Evolutionary conservation across 2,797 vertebrate genomes (phyloP).

Genomic region (Chaunax sp.): DNA sequence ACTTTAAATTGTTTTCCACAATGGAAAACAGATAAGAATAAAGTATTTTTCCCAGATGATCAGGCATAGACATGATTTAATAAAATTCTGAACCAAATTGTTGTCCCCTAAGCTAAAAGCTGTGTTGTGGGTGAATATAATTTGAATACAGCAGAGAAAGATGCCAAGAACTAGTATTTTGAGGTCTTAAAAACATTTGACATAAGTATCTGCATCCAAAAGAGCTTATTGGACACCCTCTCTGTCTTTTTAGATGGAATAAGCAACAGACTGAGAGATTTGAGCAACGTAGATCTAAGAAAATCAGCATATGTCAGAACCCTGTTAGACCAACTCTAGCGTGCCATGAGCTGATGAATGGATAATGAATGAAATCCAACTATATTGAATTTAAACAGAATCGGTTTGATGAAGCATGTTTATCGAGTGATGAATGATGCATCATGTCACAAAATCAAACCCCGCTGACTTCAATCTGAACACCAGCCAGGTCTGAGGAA

Average conservation of each 20-base stretch:
- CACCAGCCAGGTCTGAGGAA: conserved; percentile 42
- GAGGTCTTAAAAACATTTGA: conserved; percentile 26
- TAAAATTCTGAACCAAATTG: conserved; percentile 13
- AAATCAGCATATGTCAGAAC: conserved; percentile 20
- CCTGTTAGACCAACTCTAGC: background rate
- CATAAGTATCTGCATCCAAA: conserved; percentile 18
- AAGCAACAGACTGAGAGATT: conserved; percentile 5
- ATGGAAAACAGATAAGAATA: conserved; percentile 32
- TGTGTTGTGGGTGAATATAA: conserved; percentile 12
- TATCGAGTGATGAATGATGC: conserved; percentile 29
- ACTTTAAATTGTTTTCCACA: conserved; percentile 22
- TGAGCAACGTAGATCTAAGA: conserved; percentile 2
- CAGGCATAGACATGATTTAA: conserved; percentile 44
- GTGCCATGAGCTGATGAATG: conserved; percentile 24
- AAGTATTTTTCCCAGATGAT: conserved; percentile 45
- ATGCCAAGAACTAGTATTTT: conserved; percentile 30
- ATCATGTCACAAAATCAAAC: conserved; percentile 53
- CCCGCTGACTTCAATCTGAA: conserved; percentile 31
- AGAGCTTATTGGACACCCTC: background rate
- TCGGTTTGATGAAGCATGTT: conserved; percentile 34
- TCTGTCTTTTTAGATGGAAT: background rate
- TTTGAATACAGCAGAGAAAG: conserved; percentile 21
- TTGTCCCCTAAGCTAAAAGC: conserved; percentile 4
- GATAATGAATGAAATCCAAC: conserved; percentile 19
- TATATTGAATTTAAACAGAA: conserved; percentile 11